A percentile compares a stretch with the other conserved stretches of the same genome.
Evolutionary conservation across 1,140 invertebrate genomes (phyloP).

Genomic region (Drosophila orena): DNA sequence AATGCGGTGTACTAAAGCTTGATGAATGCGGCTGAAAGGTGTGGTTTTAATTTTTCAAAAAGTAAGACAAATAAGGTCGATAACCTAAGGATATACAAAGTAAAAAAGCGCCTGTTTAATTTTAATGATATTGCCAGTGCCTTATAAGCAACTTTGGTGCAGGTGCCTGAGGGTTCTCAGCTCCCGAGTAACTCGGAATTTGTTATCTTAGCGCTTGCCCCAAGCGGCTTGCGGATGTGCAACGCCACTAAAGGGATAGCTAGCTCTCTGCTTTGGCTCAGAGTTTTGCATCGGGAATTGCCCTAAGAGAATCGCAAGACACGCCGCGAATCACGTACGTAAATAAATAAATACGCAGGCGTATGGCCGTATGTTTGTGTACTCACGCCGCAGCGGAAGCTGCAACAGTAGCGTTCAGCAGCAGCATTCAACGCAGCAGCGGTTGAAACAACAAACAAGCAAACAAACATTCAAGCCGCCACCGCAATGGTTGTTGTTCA

Average conservation of each 20-base stretch:
- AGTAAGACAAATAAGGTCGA: neutral
- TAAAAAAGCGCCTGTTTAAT: neutral
- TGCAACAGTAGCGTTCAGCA: slow-evolving; percentile 43
- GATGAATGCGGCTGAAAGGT: slow-evolving; percentile 15
- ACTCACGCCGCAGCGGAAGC: slow-evolving; percentile 51
- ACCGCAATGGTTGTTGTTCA: slow-evolving; percentile 37
- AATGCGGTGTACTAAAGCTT: slow-evolving; percentile 5
- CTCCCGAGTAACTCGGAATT: slow-evolving; percentile 14
- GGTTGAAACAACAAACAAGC: slow-evolving; percentile 47
- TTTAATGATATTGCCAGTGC: neutral
- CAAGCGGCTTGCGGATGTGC: slow-evolving; percentile 34
- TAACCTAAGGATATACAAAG: neutral
- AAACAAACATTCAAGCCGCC: slow-evolving; percentile 64
- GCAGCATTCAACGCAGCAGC: slow-evolving; percentile 1
- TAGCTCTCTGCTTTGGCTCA: slow-evolving; percentile 31
- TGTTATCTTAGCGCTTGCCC: slow-evolving; percentile 31
- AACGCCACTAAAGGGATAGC: slow-evolving; percentile 1
- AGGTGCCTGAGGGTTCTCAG: neutral
- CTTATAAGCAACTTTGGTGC: slow-evolving; percentile 16
- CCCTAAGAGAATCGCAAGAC: slow-evolving; percentile 41
- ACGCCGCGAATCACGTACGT: slow-evolving; percentile 32
- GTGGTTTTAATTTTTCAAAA: neutral
- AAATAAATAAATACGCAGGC: slow-evolving; percentile 40
- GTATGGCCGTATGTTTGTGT: slow-evolving; percentile 40
- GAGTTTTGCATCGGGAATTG: slow-evolving; percentile 1